A percentile compares a stretch with the other conserved stretches of the same genome.
phyloP scores from a whole-genome alignment of 2,888 invertebrate genomes.

The Spilosoma lubricipeda region DNA sequence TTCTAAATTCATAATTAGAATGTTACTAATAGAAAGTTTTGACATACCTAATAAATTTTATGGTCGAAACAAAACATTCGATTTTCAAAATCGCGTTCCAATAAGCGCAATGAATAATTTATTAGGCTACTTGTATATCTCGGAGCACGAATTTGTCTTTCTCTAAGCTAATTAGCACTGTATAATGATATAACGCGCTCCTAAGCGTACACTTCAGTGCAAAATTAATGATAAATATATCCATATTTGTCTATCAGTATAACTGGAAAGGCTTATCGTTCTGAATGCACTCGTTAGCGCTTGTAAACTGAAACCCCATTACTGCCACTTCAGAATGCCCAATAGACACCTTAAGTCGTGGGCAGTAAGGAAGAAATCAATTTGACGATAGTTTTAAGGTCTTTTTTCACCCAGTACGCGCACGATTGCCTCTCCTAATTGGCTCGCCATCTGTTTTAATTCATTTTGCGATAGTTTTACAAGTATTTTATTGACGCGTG shows the following conservation, averaged over 20 bases:
- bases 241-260: conserved; percentile 85
- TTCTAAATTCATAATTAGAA: conserved; percentile 7
- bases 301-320: conserved; percentile 82
- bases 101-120: conserved; percentile 51
- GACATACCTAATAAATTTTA: neutral
- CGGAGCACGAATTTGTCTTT: conserved; percentile 70
- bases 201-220: conserved; percentile 69
- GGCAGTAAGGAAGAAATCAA: conserved; percentile 61
- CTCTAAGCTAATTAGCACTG: conserved; percentile 69
- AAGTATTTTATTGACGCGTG: conserved; percentile 85
- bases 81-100: conserved; percentile 42
- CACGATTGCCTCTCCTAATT: conserved; percentile 86
- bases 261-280: conserved; percentile 81
- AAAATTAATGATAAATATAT: conserved; percentile 82
- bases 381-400: conserved; percentile 58
- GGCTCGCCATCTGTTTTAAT: conserved; percentile 85
- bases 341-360: conserved; percentile 63
- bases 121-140: conserved; percentile 44
- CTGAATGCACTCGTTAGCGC: conserved; percentile 80
- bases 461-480: conserved; percentile 86
- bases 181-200: conserved; percentile 72
- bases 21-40: neutral
- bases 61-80: conserved; percentile 36
- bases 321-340: conserved; percentile 53
- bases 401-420: conserved; percentile 82